phyloP scores from a whole-genome alignment of 2,888 invertebrate genomes.

The Synergus umbraculus region DNA sequence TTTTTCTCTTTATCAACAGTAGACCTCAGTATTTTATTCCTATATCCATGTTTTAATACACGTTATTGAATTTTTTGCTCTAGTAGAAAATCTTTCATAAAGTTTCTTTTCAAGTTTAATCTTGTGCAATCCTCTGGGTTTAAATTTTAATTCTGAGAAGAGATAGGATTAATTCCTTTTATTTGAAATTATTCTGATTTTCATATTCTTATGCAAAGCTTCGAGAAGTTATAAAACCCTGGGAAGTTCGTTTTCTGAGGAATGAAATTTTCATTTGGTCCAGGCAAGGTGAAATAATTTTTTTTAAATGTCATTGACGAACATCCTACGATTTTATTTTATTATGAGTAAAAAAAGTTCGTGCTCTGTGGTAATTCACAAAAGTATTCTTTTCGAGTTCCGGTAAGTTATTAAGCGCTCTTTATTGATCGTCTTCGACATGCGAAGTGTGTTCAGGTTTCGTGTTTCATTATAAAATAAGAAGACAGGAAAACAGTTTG shows the following conservation, averaged over 20 bases:
- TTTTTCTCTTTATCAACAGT: background rate
- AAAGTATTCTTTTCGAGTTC: slow-evolving; percentile 1
- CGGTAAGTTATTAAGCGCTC: slow-evolving; percentile 22
- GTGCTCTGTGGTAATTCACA: slow-evolving; percentile 25
- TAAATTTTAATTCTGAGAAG: background rate
- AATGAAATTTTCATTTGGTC: background rate
- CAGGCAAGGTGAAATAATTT: background rate
- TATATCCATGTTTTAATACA: background rate
- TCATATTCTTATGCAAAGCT: background rate
- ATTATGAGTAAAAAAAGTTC: background rate
- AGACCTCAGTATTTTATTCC: background rate
- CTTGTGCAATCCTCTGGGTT: background rate
- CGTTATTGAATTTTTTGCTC: background rate
- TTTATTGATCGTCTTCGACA: slow-evolving; percentile 27
- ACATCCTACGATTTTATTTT: background rate
- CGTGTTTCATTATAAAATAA: slow-evolving; percentile 29
- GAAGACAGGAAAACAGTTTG: slow-evolving; percentile 21
- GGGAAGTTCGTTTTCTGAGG: background rate
- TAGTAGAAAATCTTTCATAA: background rate
- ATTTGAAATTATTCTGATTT: background rate
- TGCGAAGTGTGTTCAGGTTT: slow-evolving; percentile 27
- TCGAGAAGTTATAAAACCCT: background rate
- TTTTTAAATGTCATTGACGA: background rate
- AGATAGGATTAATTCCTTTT: background rate
- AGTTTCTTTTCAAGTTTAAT: background rate